Evolutionary conservation across 2,888 invertebrate genomes (phyloP).

Genomic region (Ormyrus nitidulus): DNA sequence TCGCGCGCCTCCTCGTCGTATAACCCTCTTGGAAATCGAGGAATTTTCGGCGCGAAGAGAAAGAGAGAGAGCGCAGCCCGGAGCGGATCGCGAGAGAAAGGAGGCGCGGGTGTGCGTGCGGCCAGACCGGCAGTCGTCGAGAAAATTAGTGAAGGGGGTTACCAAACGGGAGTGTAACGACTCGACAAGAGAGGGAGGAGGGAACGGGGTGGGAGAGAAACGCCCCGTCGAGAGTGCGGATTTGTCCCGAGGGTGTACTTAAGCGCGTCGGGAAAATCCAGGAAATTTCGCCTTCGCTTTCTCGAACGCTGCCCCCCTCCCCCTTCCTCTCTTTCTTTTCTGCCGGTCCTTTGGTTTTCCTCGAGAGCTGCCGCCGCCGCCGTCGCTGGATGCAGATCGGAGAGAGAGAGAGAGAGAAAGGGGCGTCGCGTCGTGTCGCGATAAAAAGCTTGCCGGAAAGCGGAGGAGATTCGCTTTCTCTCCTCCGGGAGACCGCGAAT

Average conservation of each 20-base stretch:
- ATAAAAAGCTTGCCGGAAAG: slow-evolving; percentile 10
- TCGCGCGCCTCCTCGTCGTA: background rate
- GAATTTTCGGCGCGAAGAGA: too few relatives aligned
- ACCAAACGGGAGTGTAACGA: slow-evolving; percentile 55
- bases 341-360: slow-evolving; percentile 53
- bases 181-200: slow-evolving; percentile 37
- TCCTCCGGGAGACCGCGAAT: background rate
- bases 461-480: background rate
- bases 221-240: slow-evolving; percentile 66
- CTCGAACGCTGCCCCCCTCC: slow-evolving; percentile 15
- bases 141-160: slow-evolving; percentile 62
- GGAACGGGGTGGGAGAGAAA: slow-evolving; percentile 58
- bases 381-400: background rate
- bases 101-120: slow-evolving; percentile 43
- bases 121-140: slow-evolving; percentile 1
- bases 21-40: too few relatives aligned
- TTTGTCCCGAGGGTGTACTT: slow-evolving; percentile 72
- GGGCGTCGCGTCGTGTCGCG: background rate
- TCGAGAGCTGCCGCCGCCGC: slow-evolving; percentile 7
- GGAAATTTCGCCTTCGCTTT: slow-evolving; percentile 63
- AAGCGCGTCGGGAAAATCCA: slow-evolving; percentile 61
- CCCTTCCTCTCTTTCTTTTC: slow-evolving; percentile 38
- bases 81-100: slow-evolving; percentile 59
- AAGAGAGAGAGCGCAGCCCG: background rate
- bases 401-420: background rate